Percentiles rank a stretch among this genome's conserved stretches.
These are phyloP conservation scores for Radopholus similis DNA, from an alignment of 1,140 invertebrate species.

Conservation along the genomic window DNA sequence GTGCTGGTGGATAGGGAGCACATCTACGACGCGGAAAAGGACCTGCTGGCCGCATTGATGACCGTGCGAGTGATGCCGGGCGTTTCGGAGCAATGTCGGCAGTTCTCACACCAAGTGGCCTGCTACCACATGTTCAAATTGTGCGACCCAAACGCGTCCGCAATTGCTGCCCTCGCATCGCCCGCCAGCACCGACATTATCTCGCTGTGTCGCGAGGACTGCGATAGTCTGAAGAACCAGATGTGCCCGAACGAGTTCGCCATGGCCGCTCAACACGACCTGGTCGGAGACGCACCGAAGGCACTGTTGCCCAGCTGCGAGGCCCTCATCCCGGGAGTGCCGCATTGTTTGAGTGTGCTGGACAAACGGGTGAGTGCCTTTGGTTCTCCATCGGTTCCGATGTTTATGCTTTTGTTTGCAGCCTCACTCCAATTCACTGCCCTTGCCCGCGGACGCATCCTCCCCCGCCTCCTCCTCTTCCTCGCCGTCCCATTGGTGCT, in stretches of 20 bases:
- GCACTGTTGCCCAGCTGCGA: constrained; percentile 40
- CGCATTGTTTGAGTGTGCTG: constrained; percentile 35
- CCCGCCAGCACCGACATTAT: constrained; percentile 26
- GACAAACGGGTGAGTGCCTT: constrained; percentile 15
- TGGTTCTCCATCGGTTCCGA: no score
- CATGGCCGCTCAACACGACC: constrained; percentile 48
- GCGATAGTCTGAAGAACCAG: constrained; percentile 41
- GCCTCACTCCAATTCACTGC: neutral
- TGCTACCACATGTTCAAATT: constrained; percentile 46
- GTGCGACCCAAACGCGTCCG: neutral
- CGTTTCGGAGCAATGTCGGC: constrained; percentile 39
- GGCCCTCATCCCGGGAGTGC: constrained; percentile 9
- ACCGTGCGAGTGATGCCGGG: constrained; percentile 43
- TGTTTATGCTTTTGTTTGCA: no score
- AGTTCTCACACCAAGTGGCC: constrained; percentile 46
- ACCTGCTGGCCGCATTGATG: constrained; percentile 38
- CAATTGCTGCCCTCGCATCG: neutral
- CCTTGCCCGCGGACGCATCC: neutral
- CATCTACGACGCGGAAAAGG: constrained; percentile 41
- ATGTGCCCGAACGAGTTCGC: constrained; percentile 46
- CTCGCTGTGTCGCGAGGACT: constrained; percentile 44
- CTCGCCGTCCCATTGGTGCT: constrained; percentile 39
- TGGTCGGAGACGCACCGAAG: constrained; percentile 47
- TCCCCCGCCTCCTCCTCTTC: neutral
- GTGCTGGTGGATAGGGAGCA: constrained; percentile 41